A percentile compares a stretch with the other conserved stretches of the same genome.
These are phyloP conservation scores for Dryobates pubescens DNA, from an alignment of 2,797 vertebrate genomes.

Conservation along the genomic window DNA sequence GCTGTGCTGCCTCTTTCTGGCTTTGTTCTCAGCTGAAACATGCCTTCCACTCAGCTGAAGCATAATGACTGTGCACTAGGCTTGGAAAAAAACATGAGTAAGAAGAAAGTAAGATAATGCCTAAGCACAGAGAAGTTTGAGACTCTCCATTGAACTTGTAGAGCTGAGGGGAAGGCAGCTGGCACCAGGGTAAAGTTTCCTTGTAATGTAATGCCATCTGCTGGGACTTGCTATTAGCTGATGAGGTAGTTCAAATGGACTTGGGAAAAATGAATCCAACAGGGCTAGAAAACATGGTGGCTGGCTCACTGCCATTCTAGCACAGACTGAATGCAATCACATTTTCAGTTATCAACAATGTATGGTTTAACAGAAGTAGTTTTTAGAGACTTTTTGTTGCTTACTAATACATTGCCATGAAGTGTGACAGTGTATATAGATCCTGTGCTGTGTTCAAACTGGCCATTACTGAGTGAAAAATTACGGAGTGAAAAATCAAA, in stretches of 20 bases:
- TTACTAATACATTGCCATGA: background rate
- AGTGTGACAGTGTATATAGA: background rate
- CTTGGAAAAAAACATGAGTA: background rate
- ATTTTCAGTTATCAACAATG: background rate
- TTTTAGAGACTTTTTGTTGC: background rate
- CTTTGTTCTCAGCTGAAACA: background rate
- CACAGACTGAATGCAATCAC: background rate
- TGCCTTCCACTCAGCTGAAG: background rate
- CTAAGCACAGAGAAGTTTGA: background rate
- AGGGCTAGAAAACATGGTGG: background rate
- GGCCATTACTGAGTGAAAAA: no score
- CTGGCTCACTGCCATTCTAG: background rate
- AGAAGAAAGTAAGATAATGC: background rate
- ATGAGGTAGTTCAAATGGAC: background rate
- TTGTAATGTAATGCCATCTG: slow-evolving; percentile 7
- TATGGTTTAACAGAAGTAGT: background rate
- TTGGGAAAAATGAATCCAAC: background rate
- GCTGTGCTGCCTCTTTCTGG: background rate
- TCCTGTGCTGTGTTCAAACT: background rate
- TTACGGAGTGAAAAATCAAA: background rate
- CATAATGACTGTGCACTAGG: background rate
- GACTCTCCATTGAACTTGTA: background rate
- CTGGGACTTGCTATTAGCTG: background rate
- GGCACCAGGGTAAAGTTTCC: background rate
- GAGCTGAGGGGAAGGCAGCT: background rate